Percentiles rank a stretch among this genome's conserved stretches.
Conservation (phyloP, 2,888 invertebrate species). For the Sceliomorpha sp. region DNA sequence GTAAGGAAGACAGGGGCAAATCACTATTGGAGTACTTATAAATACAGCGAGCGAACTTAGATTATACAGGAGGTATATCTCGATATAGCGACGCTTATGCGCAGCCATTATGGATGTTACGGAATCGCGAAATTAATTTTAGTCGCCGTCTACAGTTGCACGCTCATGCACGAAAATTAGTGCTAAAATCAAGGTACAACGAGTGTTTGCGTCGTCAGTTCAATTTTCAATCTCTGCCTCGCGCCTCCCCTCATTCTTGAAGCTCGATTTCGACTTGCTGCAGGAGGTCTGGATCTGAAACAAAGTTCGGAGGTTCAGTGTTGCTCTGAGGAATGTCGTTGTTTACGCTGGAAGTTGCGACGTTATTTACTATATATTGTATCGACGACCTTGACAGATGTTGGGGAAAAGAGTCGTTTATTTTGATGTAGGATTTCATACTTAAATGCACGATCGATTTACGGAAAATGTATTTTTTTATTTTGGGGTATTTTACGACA, state of each 20-base stretch:
- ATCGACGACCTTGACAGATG: too few relatives aligned
- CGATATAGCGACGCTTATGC: constrained; percentile 35
- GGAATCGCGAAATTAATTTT: constrained; percentile 32
- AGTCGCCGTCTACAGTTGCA: constrained; percentile 21
- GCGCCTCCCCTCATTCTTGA: constrained; percentile 56
- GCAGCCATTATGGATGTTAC: constrained; percentile 27
- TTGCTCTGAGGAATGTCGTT: constrained; percentile 47
- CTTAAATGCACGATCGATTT: too few relatives aligned
- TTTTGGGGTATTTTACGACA: not conserved
- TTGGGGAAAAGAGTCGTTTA: too few relatives aligned
- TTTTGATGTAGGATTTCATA: too few relatives aligned
- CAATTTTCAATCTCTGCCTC: constrained; percentile 16
- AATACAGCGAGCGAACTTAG: constrained; percentile 52
- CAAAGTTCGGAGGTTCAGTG: constrained; percentile 54
- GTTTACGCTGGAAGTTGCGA: constrained; percentile 32
- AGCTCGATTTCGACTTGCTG: constrained; percentile 76
- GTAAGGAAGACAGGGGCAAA: constrained; percentile 48
- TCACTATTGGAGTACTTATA: constrained; percentile 54
- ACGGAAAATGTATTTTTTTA: constrained; percentile 22
- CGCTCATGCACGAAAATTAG: constrained; percentile 18
- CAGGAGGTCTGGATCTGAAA: constrained; percentile 77
- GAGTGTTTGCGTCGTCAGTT: constrained; percentile 39
- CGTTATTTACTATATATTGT: too few relatives aligned
- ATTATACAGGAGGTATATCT: constrained; percentile 47
- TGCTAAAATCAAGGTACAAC: constrained; percentile 10